Evolutionary conservation across 2,797 vertebrate species (phyloP).

Genomic region (Helostoma temminkii): DNA sequence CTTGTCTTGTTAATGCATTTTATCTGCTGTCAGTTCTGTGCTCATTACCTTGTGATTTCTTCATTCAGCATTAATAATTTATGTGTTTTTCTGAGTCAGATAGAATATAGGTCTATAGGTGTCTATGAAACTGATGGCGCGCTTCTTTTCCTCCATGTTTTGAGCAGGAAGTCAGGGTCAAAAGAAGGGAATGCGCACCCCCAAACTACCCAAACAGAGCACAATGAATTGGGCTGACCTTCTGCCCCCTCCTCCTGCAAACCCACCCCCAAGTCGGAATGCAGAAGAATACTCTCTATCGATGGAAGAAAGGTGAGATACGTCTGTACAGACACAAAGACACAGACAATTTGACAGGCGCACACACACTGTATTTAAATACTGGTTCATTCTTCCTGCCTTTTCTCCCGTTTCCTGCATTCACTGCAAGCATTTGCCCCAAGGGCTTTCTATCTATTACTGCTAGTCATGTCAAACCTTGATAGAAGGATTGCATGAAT

Average conservation of each 20-base stretch:
- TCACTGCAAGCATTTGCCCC: constrained; percentile 44
- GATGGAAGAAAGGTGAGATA: constrained; percentile 90
- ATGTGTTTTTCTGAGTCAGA: constrained; percentile 43
- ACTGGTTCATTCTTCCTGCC: constrained; percentile 22
- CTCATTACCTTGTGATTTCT: constrained; percentile 55
- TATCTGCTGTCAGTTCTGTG: constrained; percentile 60
- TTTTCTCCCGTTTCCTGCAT: constrained; percentile 35
- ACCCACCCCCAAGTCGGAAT: constrained; percentile 91
- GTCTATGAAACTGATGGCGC: constrained; percentile 45
- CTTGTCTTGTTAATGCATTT: constrained; percentile 65
- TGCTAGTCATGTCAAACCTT: constrained; percentile 57
- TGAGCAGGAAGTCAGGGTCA: constrained; percentile 96
- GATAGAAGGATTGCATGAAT: constrained; percentile 71
- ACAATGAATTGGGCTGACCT: constrained; percentile 98
- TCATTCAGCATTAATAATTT: constrained; percentile 56
- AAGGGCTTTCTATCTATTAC: constrained; percentile 58
- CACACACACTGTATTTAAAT: constrained; percentile 38
- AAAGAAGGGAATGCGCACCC: constrained; percentile 93
- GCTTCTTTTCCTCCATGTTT: constrained; percentile 31
- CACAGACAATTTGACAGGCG: constrained; percentile 48
- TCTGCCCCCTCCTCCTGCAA: constrained; percentile 94
- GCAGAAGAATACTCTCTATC: constrained; percentile 91
- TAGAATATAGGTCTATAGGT: constrained; percentile 32
- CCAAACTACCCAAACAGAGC: constrained; percentile 93
- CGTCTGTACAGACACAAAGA: constrained; percentile 42